Base-by-base conservation (phyloP, 2,113 vertebrate species). In the Cettia cetti region DNA sequence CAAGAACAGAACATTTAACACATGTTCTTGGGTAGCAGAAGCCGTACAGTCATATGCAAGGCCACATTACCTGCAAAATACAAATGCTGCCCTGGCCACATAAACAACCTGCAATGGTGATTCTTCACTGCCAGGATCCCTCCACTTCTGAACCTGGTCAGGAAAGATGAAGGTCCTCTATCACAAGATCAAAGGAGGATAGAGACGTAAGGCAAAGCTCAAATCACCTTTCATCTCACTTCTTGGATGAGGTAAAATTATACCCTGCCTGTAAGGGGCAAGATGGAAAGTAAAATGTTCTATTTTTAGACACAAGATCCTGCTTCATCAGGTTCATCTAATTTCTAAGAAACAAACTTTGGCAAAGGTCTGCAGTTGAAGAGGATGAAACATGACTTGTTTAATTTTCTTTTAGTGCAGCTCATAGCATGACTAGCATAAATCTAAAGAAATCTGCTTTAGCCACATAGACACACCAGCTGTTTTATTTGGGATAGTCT, bases 341-440 rank as follows among this genome's bases (percentile, higher is more conserved):
- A 95, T 80, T 95, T 95, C 91, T 92, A 95, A 76, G 92, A 93
- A 95, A 88, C 37, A 64, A 94, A 72, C 76, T 75, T 86, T 85
- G 92, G 75, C 92, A 94, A 94, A 92, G 90, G 70, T 88, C 84
- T 85, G 28, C 50, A 44, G 33, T 50, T 56, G 23, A 84, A 42
- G 10, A 30, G 42, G 35, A 82, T 90, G 63, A 94, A 92, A 90
- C 50, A 86, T 13, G 4, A 94, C 66, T 93, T 78, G 42, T 57
- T 87, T 91, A 35, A 59, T 95, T 86, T 92, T 94, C 63, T 77
- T 91, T 81, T 26, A 82, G 69, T 18, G 61, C 37, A 91, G 50
- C 39, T 79, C 72, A 44, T 44, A 82, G 60, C 50, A 90, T 35
- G 52, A 93, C 40, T 75, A 93, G 44, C 28, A 68, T 78, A 91